phyloP scores from a whole-genome alignment of 2,113 vertebrate genomes.

The Micromys minutus region DNA sequence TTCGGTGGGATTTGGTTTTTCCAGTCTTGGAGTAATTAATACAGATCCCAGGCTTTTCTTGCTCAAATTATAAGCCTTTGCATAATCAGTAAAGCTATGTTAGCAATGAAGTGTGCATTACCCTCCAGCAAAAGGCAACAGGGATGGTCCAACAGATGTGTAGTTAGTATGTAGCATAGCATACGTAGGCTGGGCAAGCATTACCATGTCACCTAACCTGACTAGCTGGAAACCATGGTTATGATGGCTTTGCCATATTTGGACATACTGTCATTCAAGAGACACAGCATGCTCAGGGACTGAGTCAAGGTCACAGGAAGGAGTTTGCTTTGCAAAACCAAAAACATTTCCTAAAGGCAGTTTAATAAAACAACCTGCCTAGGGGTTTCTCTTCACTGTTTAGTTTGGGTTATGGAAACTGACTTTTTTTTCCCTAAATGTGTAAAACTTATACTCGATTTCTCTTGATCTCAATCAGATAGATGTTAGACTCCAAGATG shows the following conservation, averaged over 20 bases:
- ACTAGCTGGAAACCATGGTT: neutral
- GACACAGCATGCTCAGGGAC: neutral
- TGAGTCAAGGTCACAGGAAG: neutral
- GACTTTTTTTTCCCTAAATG: neutral
- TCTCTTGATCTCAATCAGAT: neutral
- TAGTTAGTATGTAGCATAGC: accelerated
- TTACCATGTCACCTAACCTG: accelerated
- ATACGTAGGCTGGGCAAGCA: neutral
- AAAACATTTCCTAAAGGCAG: neutral
- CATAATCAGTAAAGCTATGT: neutral
- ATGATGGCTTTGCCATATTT: neutral
- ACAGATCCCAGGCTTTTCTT: neutral
- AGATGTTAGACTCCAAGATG: neutral
- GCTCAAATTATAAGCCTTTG: neutral
- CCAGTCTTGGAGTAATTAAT: neutral
- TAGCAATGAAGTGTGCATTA: slow-evolving; percentile 11
- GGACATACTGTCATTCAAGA: neutral
- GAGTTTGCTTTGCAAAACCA: neutral
- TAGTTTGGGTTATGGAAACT: slow-evolving; percentile 18
- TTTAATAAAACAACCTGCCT: neutral
- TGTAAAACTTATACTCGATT: slow-evolving; percentile 16
- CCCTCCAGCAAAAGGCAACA: neutral
- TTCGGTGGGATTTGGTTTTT: neutral
- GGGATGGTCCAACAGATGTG: neutral
- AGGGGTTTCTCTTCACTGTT: neutral